Evolutionary conservation across 2,888 invertebrate species (phyloP).

Genomic region (Xiphydria camelus): DNA sequence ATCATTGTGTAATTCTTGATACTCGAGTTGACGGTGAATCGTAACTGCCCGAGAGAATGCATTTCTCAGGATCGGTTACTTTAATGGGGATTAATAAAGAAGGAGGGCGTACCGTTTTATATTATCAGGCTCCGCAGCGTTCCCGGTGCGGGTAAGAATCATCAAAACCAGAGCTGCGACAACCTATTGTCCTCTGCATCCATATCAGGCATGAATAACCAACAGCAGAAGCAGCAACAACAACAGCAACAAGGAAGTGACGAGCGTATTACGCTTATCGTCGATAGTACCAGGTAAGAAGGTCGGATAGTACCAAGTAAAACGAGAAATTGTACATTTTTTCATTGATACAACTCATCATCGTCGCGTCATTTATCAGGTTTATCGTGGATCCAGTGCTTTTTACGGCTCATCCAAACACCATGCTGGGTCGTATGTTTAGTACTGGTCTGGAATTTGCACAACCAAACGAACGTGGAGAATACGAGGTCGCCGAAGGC

Average conservation of each 20-base stretch:
- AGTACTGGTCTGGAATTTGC: slow-evolving; percentile 90
- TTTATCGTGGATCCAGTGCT: slow-evolving; percentile 92
- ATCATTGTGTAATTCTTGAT: too few relatives aligned
- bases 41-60: too few relatives aligned
- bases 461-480: slow-evolving; percentile 93
- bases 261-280: slow-evolving; percentile 89
- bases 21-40: too few relatives aligned
- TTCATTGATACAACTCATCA: too few relatives aligned
- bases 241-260: slow-evolving; percentile 62
- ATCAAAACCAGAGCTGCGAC: slow-evolving; percentile 45
- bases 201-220: slow-evolving; percentile 58
- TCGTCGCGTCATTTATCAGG: slow-evolving; percentile 24
- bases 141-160: slow-evolving; percentile 44
- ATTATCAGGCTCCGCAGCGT: slow-evolving; percentile 44
- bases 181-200: slow-evolving; percentile 42
- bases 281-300: slow-evolving; percentile 81
- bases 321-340: too few relatives aligned
- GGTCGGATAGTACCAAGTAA: neutral
- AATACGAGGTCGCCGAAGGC: slow-evolving; percentile 96
- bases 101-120: slow-evolving; percentile 1
- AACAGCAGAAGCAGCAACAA: too few relatives aligned
- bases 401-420: slow-evolving; percentile 94
- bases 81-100: neutral
- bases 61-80: too few relatives aligned
- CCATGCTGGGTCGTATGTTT: slow-evolving; percentile 99